These are phyloP conservation scores for Meteorus colon DNA, from an alignment of 2,888 invertebrate species.

Conservation along the genomic window DNA sequence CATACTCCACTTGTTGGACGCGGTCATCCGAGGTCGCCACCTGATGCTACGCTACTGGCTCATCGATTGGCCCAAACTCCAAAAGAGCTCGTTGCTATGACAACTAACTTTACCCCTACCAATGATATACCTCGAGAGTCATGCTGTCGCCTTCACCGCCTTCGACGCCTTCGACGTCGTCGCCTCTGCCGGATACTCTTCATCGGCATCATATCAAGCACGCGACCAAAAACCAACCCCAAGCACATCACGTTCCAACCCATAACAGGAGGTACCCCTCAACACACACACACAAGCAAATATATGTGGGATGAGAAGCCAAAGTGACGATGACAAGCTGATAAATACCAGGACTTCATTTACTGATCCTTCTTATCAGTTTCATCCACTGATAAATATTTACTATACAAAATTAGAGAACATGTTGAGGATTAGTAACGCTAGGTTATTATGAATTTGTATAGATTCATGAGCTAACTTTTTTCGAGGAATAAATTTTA, in stretches of 20 bases:
- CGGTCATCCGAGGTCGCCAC: conserved; percentile 57
- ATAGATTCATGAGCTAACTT: too few relatives aligned
- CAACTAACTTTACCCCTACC: conserved; percentile 51
- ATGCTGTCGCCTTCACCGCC: conserved; percentile 47
- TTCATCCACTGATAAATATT: conserved; percentile 7
- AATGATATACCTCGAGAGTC: conserved; percentile 54
- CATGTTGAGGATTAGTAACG: too few relatives aligned
- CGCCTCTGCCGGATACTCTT: conserved; percentile 45
- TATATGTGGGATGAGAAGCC: not conserved
- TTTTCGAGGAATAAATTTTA: too few relatives aligned
- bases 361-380: conserved; percentile 4
- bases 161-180: conserved; percentile 46
- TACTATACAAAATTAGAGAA: not conserved
- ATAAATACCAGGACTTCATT: conserved; percentile 1
- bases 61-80: conserved; percentile 70
- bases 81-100: conserved; percentile 56
- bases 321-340: conserved; percentile 5
- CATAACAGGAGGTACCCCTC: not conserved
- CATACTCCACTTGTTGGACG: conserved; percentile 68
- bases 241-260: conserved; percentile 11
- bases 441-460: too few relatives aligned
- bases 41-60: conserved; percentile 71
- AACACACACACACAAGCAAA: not conserved
- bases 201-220: conserved; percentile 21
- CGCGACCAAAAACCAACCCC: conserved; percentile 29